Conservation (phyloP, 2,888 invertebrate species). For the Thelaira solivaga region DNA sequence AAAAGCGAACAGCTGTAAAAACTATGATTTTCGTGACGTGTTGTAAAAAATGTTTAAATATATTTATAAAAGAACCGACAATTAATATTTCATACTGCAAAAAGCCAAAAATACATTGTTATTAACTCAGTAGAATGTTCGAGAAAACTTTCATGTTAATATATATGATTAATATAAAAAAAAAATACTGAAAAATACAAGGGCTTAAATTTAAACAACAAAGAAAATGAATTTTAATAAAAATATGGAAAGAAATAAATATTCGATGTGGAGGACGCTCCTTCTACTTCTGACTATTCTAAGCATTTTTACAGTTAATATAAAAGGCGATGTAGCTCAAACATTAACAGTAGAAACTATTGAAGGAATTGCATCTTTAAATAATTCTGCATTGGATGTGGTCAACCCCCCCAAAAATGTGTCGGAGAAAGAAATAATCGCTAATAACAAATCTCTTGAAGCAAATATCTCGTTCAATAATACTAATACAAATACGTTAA, state of each 20-base stretch:
- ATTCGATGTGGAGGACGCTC: slow-evolving; percentile 8
- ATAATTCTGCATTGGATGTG: slow-evolving; percentile 1
- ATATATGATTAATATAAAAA: neutral
- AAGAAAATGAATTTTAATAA: neutral
- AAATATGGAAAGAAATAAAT: slow-evolving; percentile 51
- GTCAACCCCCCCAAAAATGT: neutral
- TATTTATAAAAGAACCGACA: slow-evolving; percentile 17
- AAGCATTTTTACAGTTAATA: slow-evolving; percentile 15
- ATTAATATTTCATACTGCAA: slow-evolving; percentile 16
- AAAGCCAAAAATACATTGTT: slow-evolving; percentile 40
- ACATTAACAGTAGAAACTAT: neutral
- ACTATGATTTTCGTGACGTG: slow-evolving; percentile 22
- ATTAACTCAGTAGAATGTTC: slow-evolving; percentile 24
- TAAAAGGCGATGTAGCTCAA: slow-evolving; percentile 38
- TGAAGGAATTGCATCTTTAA: neutral
- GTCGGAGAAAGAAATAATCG: neutral
- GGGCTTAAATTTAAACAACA: neutral
- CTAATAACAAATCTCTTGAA: neutral
- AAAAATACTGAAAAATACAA: neutral
- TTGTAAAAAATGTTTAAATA: slow-evolving; percentile 12
- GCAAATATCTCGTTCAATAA: neutral
- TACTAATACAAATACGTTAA: slow-evolving; percentile 4
- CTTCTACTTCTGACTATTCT: slow-evolving; percentile 3
- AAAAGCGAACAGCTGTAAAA: slow-evolving; percentile 16
- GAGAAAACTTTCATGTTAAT: slow-evolving; percentile 19